Conservation (phyloP, 1,140 invertebrate genomes). For the Diabrotica undecimpunctata region DNA sequence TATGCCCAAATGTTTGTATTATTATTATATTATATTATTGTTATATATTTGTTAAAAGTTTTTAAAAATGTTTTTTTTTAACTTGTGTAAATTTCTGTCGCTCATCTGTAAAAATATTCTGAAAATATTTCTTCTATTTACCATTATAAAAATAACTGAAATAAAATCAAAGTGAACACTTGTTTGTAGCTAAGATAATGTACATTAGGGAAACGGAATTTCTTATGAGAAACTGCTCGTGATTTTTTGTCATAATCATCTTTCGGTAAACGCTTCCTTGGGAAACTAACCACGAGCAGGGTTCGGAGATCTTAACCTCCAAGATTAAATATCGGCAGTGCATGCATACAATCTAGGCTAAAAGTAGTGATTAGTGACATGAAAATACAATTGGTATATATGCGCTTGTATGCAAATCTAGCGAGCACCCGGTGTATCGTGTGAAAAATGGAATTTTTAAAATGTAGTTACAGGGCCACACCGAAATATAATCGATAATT, state of each 20-base stretch:
- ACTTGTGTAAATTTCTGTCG: no score
- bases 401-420: not conserved
- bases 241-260: slow-evolving; percentile 3
- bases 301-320: slow-evolving; percentile 1
- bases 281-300: slow-evolving; percentile 10
- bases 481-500: not conserved
- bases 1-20: no score
- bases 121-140: no score
- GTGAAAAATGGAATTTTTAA: slow-evolving; percentile 4
- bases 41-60: no score
- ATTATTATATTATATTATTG: no score
- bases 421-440: not conserved
- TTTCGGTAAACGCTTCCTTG: slow-evolving; percentile 10
- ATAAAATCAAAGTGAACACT: no score
- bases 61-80: no score
- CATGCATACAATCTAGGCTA: slow-evolving; percentile 11
- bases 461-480: not conserved
- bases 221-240: not conserved
- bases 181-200: no score
- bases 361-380: slow-evolving; percentile 10
- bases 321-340: slow-evolving; percentile 7
- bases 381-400: slow-evolving; percentile 11
- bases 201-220: no score
- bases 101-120: no score
- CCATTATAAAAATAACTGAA: no score